Evolutionary conservation across 2,797 vertebrate genomes (phyloP), one percentile per base, ranked within the genome.

Genomic region (Phalanger gymnotis): DNA sequence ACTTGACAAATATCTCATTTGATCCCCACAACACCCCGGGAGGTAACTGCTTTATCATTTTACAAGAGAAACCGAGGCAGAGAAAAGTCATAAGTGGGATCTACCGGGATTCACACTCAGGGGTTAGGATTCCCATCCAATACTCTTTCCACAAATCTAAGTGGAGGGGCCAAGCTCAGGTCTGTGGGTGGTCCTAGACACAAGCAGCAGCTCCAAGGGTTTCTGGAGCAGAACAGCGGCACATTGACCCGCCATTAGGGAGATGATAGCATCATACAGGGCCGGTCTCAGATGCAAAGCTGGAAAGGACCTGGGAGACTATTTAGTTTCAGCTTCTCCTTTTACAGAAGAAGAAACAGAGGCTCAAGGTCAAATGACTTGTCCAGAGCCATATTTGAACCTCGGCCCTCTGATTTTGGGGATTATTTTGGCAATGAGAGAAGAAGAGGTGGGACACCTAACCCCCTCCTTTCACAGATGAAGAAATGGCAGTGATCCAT

Each of bases 1-100:
- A 22, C 57, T 9, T 30, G 91, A 9, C 22, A 4, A 0, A 0
- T 4, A 6, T 1, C 10, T 3, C 52, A 1, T n/a, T 28, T 55
- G 12, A 54, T 12, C 66, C 87, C 53, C 19, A 16, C 31, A 52
- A 66, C 9, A 9, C 25, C 11, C 66, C 10, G 25, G 0, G 27
- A 2, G 31, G 12, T 0, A 4, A 58, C 57, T 31, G 55, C 19
- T 22, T 58, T 58, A 30, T 58, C 30, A 58, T 34, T 34, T 34
- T 66, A 66, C 31, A 66, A 66, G 61, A 19, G 34, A 19, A 66
- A n/a, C 5, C 19, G 34, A 66, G 61, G 61, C 61, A 66, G 34
- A 19, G 14, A n/a, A n/a, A 16, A n/a, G 34, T 6, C 19, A 5
- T 66, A n/a, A 6, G 34, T 66, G 34, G 34, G 14, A 66, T n/a